These are phyloP conservation scores for Lasioglossum leucozonium DNA, from an alignment of 2,888 invertebrate species.

Conservation along the genomic window DNA sequence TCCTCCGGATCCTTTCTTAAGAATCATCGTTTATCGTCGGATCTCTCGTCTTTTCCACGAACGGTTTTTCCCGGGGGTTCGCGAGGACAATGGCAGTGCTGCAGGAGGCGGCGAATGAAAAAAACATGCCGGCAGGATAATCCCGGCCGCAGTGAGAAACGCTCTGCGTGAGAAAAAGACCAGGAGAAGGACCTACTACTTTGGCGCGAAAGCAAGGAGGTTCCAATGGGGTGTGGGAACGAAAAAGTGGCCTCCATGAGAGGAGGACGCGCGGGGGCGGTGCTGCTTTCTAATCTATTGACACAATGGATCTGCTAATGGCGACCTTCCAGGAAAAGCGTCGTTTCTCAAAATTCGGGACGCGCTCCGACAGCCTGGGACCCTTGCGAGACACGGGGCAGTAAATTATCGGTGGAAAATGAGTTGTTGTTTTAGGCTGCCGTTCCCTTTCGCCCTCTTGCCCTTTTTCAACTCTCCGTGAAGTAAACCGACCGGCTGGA, in stretches of 20 bases:
- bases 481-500: not conserved
- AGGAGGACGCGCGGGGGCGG: constrained; percentile 35
- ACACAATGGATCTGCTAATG: constrained; percentile 61
- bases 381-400: constrained; percentile 17
- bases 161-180: constrained; percentile 17
- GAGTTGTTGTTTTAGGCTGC: constrained; percentile 65
- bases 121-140: constrained; percentile 45
- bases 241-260: constrained; percentile 17
- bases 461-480: not conserved
- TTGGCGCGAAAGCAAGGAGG: constrained; percentile 10
- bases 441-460: not conserved
- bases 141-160: constrained; percentile 13
- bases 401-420: constrained; percentile 63
- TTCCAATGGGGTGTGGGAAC: not conserved
- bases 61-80: constrained; percentile 17
- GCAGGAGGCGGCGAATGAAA: constrained; percentile 11
- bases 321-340: constrained; percentile 59
- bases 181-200: not conserved
- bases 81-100: constrained; percentile 33
- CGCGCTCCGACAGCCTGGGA: not conserved
- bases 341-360: constrained; percentile 50
- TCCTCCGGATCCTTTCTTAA: constrained; percentile 46
- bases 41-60: constrained; percentile 31
- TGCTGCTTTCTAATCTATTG: constrained; percentile 64
- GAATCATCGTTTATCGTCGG: constrained; percentile 46